Percentiles rank a stretch among this genome's conserved stretches.
phyloP scores from a whole-genome alignment of 2,113 vertebrate species.

The Platichthys stellatus region DNA sequence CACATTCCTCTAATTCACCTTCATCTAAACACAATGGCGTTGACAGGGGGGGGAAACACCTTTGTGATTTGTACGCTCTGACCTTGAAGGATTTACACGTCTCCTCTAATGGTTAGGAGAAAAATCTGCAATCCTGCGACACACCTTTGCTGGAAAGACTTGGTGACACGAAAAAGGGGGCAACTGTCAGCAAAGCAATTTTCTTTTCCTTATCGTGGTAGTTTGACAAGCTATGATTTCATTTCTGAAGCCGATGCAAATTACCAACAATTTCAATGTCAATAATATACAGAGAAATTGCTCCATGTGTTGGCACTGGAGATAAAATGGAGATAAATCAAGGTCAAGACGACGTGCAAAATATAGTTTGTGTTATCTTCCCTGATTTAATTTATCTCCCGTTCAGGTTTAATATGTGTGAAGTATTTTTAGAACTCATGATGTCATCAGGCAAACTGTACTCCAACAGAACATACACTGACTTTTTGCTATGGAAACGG shows the following conservation, averaged over 20 bases:
- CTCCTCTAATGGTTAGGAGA: conserved; percentile 23
- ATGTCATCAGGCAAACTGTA: neutral
- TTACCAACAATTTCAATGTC: neutral
- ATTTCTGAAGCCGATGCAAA: conserved; percentile 10
- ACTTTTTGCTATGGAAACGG: conserved; percentile 14
- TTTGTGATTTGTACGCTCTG: neutral
- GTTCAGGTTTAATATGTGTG: conserved; percentile 21
- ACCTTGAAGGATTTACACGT: conserved; percentile 36
- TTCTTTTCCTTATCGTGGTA: neutral
- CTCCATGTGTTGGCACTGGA: neutral
- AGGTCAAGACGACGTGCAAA: conserved; percentile 5
- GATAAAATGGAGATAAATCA: conserved; percentile 21
- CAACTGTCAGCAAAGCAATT: conserved; percentile 5
- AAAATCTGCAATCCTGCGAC: conserved; percentile 2
- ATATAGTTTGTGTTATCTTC: conserved; percentile 1
- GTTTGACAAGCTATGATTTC: conserved; percentile 19
- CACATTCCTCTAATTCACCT: neutral
- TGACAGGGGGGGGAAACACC: neutral
- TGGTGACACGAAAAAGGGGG: neutral
- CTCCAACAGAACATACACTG: neutral
- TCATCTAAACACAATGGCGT: conserved; percentile 9
- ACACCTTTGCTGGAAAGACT: conserved; percentile 1
- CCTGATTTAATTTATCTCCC: neutral
- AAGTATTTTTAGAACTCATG: conserved; percentile 14
- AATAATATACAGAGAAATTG: neutral